phyloP scores from a whole-genome alignment of 2,797 vertebrate species.

The Balearica regulorum region DNA sequence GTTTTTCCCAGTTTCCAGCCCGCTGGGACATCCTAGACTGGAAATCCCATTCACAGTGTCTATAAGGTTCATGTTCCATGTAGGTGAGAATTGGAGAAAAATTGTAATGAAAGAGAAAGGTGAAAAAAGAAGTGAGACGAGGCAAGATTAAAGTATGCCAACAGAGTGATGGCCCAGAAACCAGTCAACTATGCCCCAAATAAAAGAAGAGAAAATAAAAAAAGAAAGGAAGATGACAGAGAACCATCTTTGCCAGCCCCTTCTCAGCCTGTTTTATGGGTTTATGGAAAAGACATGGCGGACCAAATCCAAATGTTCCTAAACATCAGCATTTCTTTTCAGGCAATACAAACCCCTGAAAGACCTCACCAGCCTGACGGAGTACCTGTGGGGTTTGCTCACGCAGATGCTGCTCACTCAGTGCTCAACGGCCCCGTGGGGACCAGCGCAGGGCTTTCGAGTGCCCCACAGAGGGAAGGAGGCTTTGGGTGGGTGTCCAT shows the following conservation, averaged over 20 bases:
- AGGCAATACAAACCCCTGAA: background rate
- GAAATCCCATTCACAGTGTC: background rate
- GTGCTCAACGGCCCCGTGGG: rapidly evolving
- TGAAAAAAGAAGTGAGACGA: background rate
- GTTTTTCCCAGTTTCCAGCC: background rate
- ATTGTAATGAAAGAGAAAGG: background rate
- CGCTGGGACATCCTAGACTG: background rate
- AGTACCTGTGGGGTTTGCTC: background rate
- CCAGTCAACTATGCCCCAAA: rapidly evolving
- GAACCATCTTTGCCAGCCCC: background rate
- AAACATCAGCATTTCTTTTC: background rate
- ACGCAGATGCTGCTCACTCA: rapidly evolving
- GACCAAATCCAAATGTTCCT: background rate
- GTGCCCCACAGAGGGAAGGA: background rate
- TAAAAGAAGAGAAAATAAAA: background rate
- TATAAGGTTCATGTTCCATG: background rate
- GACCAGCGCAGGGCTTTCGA: background rate
- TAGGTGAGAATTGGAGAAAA: background rate
- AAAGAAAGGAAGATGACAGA: background rate
- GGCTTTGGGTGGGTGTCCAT: background rate
- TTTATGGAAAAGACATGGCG: background rate
- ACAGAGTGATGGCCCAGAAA: background rate
- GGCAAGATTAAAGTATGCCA: background rate
- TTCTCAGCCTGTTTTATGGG: background rate
- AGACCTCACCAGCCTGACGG: background rate